Percentiles rank a stretch among this genome's conserved stretches.
Conservation (phyloP, 2,888 invertebrate genomes). For the Caenorhabditis sinica region DNA sequence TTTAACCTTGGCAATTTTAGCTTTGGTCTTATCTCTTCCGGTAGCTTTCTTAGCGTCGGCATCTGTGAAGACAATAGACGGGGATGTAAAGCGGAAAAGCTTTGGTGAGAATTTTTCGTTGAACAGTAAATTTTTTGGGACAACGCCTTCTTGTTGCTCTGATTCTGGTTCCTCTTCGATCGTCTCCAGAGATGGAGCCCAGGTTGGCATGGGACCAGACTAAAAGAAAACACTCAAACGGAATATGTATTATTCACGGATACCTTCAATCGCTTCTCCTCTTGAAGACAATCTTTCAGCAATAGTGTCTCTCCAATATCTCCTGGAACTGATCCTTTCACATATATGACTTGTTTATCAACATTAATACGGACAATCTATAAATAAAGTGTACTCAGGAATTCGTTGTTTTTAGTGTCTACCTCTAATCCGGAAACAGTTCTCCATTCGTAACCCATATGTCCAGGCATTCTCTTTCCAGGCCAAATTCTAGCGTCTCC, state of each 20-base stretch:
- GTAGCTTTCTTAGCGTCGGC: constrained; percentile 78
- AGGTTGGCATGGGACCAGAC: constrained; percentile 80
- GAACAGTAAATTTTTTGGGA: constrained; percentile 54
- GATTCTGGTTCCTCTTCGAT: constrained; percentile 74
- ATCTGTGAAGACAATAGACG: constrained; percentile 80
- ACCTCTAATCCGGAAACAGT: constrained; percentile 79
- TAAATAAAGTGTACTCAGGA: not conserved
- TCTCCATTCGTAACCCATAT: constrained; percentile 83
- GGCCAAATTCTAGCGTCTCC: constrained; percentile 83
- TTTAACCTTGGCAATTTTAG: constrained; percentile 83
- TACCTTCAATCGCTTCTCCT: constrained; percentile 74
- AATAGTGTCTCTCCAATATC: constrained; percentile 80
- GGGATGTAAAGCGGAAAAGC: constrained; percentile 74
- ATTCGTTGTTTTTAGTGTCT: not conserved
- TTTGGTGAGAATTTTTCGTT: constrained; percentile 58
- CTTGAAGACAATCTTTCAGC: constrained; percentile 79
- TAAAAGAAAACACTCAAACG: not conserved
- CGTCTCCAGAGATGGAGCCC: constrained; percentile 72
- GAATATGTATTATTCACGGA: not conserved
- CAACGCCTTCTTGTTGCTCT: constrained; percentile 17
- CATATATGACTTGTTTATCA: constrained; percentile 82
- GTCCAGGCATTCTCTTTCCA: constrained; percentile 82
- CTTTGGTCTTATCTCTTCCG: constrained; percentile 80
- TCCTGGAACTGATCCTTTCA: constrained; percentile 81
- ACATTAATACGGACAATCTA: constrained; percentile 81